phyloP scores from a whole-genome alignment of 2,113 vertebrate species.

The Empidonax traillii region DNA sequence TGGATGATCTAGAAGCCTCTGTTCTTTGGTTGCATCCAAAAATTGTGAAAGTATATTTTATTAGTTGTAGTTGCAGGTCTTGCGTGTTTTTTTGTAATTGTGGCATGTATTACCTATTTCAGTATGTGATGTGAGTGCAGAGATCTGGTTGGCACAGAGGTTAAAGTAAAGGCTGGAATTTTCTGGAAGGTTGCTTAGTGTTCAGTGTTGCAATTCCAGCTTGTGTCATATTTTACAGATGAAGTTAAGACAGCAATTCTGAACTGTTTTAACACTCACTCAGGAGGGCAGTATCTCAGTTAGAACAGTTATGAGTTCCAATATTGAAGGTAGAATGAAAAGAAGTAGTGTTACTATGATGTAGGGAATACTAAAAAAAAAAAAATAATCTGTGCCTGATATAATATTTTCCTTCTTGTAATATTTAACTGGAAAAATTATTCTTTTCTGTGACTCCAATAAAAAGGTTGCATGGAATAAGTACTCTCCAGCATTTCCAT shows the following conservation, averaged over 20 bases:
- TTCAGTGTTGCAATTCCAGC: background rate
- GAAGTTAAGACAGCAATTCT: background rate
- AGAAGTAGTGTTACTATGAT: background rate
- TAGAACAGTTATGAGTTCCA: background rate
- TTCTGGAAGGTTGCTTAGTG: background rate
- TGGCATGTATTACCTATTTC: background rate
- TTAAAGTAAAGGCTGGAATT: background rate
- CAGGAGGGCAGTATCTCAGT: background rate
- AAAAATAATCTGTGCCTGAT: background rate
- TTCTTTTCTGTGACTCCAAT: background rate
- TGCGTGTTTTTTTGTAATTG: background rate
- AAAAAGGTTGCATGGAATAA: background rate
- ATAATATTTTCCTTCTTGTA: background rate
- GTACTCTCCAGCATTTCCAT: background rate
- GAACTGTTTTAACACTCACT: background rate
- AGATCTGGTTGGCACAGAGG: background rate
- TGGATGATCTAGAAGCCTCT: background rate
- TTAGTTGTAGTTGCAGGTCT: background rate
- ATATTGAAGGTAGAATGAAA: background rate
- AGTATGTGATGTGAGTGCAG: background rate
- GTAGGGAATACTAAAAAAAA: background rate
- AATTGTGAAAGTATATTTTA: background rate
- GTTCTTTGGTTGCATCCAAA: background rate
- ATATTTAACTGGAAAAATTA: background rate
- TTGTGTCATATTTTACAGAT: constrained; percentile 2